Base-by-base conservation (phyloP, 2,113 vertebrate genomes). In the Podarcis cretensis region DNA sequence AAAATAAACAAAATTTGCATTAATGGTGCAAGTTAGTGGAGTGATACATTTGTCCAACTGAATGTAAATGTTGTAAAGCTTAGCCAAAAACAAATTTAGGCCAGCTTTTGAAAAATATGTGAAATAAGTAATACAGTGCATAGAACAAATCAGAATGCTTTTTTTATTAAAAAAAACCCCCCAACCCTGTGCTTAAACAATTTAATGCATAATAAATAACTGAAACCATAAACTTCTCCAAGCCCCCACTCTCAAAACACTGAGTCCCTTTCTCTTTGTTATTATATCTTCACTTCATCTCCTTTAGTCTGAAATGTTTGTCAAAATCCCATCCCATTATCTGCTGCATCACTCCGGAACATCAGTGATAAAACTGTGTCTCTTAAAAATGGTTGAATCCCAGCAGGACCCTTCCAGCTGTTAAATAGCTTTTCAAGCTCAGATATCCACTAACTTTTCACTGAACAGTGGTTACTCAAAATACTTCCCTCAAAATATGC, bases 291-390 rank as follows among this genome's bases (percentile, higher is more conserved):
- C 30, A 79, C 54, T 91, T 91, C 81, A 59, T 80, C 48, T 93
- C 32, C 65, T 93, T 86, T 79, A 90, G 87, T 76, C 86, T 87
- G 65, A 69, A 86, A 57, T 89, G 90, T 90, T 69, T 92, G 69
- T 88, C 48, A 90, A 89, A 90, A 89, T 82, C 90, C 89, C 93
- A 93, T 92, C 91, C 86, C 90, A 94, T 94, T 94, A 95, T 94
- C 93, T 94, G 86, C 86, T 92, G 75, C 92, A 95, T 92, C 94
- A 87, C 78, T 93, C 0, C 0, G 94, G 81, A 94, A 90, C 63
- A 93, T 90, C 86, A 32, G 89, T 89, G 89, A 93, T 91, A 95
- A 95, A 95, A 21, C 25, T 40, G 57, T 89, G 54, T 92, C 35
- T 92, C 89, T 90, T 82, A 84, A 84, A 73, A 94, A 92, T 18